Base-by-base conservation (phyloP, 2,888 invertebrate genomes). In the Pocota personata region DNA sequence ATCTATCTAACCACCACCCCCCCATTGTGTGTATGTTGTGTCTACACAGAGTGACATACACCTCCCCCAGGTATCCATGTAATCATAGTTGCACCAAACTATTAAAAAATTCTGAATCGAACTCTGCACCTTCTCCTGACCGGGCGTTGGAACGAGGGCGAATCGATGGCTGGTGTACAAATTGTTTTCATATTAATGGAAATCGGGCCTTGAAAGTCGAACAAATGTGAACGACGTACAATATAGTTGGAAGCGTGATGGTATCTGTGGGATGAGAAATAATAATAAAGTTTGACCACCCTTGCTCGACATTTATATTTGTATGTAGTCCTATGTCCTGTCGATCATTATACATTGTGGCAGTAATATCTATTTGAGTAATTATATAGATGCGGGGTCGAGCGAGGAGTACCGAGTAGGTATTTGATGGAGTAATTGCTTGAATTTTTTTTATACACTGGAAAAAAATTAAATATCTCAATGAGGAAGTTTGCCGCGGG, bases 81-180 rank as follows among this genome's bases (percentile, higher is more conserved):
- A 86, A 86, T 86, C 86, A 86, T 82, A 86, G 72, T 82, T 82
- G 82, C 72, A 86, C 82, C 76, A 72, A 82, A 86, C 86, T 86
- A 86, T 86, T 86, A 86, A 86, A 86, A 86, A 86, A 86, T 86
- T 86, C 86, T 86, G 82, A 82, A 86, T 77, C 76, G 82, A 86
- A 82, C 52, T 40, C 8, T 35, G 30, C 14, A n/a, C 40, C n/a
- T 21, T 43, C 16, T n/a, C 5, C 16, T n/a, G 24, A 3, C 1
- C 16, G 32, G 30, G 1, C n/a, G n/a, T 3, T 43, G 35, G 71
- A 67, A 67, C 0, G 71, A 50, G 80, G 64, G n/a, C 58, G 57
- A 86, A 86, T 86, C 86, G 86, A 86, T 86, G 86, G 72, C 32
- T 43, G 60, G 66, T 46, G 76, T 48, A 86, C 66, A 86, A 86